phyloP scores from a whole-genome alignment of 2,888 invertebrate genomes.

The Carcina quercana region DNA sequence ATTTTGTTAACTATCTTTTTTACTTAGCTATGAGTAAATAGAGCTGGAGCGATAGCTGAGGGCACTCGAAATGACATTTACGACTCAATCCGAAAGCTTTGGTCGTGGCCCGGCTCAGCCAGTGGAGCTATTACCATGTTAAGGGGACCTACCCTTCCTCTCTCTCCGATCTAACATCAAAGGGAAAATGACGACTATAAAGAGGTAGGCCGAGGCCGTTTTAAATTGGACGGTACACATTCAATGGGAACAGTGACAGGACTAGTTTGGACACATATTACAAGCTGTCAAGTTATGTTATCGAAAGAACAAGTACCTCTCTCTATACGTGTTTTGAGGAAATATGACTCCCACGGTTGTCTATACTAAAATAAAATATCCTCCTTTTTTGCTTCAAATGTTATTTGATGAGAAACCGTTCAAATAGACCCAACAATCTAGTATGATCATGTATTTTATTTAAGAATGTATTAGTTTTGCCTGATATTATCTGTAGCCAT shows the following conservation, averaged over 20 bases:
- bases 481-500: too few species aligned
- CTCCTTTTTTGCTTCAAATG: too few species aligned
- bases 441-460: too few species aligned
- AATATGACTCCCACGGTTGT: constrained; percentile 49
- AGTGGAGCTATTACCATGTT: constrained; percentile 47
- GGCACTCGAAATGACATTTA: constrained; percentile 66
- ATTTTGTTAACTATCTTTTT: constrained; percentile 41
- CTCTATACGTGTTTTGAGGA: constrained; percentile 33
- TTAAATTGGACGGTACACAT: constrained; percentile 36
- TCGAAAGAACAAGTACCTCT: constrained; percentile 46
- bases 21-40: constrained; percentile 52
- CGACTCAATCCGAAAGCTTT: constrained; percentile 68
- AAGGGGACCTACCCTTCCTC: constrained; percentile 40
- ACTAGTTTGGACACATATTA: constrained; percentile 55
- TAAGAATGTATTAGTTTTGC: too few species aligned
- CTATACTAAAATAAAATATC: constrained; percentile 21
- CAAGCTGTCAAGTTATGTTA: constrained; percentile 57
- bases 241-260: constrained; percentile 54
- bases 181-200: too few species aligned
- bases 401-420: too few species aligned
- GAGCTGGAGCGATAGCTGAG: constrained; percentile 54
- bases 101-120: constrained; percentile 49
- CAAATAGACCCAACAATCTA: too few species aligned
- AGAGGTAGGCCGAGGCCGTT: constrained; percentile 31
- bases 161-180: constrained; percentile 15